These are phyloP conservation scores for Philopotamus ludificatus DNA, from an alignment of 1,140 invertebrate species.

Conservation along the genomic window DNA sequence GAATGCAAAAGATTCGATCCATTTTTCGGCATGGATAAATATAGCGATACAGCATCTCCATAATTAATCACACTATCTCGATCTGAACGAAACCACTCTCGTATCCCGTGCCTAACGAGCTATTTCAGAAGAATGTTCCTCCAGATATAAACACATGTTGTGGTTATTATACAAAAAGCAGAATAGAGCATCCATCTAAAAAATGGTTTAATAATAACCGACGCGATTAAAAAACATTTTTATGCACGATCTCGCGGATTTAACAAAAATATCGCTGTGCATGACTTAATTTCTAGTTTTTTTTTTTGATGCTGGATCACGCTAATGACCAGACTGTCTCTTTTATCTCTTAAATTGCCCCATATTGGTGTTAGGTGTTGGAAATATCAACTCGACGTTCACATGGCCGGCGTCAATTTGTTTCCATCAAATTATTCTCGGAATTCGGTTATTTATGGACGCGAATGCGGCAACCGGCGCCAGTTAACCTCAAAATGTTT, in stretches of 20 bases:
- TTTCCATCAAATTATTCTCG: neutral
- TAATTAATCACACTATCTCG: conserved; percentile 17
- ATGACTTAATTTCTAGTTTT: too few species aligned
- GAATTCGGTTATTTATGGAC: conserved; percentile 17
- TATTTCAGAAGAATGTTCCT: conserved; percentile 19
- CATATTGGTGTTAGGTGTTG: conserved; percentile 5
- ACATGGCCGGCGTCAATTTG: neutral
- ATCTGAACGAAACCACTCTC: conserved; percentile 7
- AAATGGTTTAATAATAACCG: too few species aligned
- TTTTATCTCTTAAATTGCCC: neutral
- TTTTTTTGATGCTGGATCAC: neutral
- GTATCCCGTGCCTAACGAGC: conserved; percentile 4
- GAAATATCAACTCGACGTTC: conserved; percentile 1
- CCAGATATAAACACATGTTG: conserved; percentile 6
- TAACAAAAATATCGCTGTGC: too few species aligned
- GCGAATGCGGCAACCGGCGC: neutral
- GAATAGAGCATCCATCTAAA: too few species aligned
- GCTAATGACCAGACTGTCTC: neutral
- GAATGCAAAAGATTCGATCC: too few species aligned
- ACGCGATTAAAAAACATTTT: too few species aligned
- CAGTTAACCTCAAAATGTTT: neutral
- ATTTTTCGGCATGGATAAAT: too few species aligned
- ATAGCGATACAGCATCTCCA: too few species aligned
- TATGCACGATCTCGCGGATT: too few species aligned
- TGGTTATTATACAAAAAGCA: neutral